These are phyloP conservation scores for Spheniscus humboldti DNA, from an alignment of 2,797 vertebrate species.

Conservation along the genomic window DNA sequence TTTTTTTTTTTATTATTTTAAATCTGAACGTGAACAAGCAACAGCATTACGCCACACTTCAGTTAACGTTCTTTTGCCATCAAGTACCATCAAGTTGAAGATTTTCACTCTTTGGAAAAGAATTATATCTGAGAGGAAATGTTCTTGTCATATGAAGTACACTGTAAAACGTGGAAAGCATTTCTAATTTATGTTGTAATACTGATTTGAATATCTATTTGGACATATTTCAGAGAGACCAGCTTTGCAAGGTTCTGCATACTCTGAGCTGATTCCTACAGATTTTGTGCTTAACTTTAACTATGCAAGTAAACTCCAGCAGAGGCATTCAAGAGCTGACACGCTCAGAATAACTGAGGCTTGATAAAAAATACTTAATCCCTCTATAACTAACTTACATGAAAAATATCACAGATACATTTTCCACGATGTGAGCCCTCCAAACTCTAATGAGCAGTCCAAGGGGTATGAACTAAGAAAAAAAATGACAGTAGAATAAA, in stretches of 20 bases:
- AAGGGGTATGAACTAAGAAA: not conserved
- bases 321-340: not conserved
- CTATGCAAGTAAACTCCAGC: not conserved
- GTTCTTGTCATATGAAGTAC: not conserved
- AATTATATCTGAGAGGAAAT: not conserved
- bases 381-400: not conserved
- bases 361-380: not conserved
- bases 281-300: not conserved
- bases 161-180: not conserved
- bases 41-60: not conserved
- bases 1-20: not conserved
- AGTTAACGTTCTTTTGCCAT: not conserved
- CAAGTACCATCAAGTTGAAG: not conserved
- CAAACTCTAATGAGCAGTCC: not conserved
- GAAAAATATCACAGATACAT: not conserved
- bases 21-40: conserved; percentile 1
- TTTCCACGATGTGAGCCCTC: not conserved
- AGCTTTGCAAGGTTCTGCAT: not conserved
- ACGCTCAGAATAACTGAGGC: not conserved
- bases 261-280: not conserved
- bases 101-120: not conserved
- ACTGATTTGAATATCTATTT: not conserved
- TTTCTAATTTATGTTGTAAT: conserved; percentile 22
- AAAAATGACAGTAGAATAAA: not conserved
- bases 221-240: not conserved